These are phyloP conservation scores for Tragopan temminckii DNA, from an alignment of 2,797 vertebrate genomes.

Conservation along the genomic window DNA sequence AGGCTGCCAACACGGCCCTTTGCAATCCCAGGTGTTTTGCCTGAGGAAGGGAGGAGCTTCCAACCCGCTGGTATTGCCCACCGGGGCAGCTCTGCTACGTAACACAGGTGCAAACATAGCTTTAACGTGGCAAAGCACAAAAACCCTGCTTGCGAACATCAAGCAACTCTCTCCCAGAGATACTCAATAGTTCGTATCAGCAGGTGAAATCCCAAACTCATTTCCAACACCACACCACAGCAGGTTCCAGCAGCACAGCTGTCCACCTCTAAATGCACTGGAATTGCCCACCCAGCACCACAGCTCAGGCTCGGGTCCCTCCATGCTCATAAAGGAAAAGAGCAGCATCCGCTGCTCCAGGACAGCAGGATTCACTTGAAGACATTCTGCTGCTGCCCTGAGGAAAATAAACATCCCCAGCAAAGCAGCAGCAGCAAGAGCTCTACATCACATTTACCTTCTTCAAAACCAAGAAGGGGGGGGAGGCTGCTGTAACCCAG, in stretches of 20 bases:
- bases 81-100: background rate
- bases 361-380: background rate
- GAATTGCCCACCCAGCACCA: fast-evolving
- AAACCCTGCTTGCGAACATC: background rate
- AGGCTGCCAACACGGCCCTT: background rate
- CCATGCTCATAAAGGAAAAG: background rate
- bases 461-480: fast-evolving
- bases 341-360: fast-evolving
- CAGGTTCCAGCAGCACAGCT: too few species aligned
- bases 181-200: fast-evolving
- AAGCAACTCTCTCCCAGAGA: background rate
- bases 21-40: background rate
- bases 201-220: background rate
- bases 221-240: fast-evolving
- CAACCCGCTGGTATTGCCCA: background rate
- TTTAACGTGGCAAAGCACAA: background rate
- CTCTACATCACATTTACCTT: background rate
- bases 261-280: fast-evolving
- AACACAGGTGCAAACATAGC: fast-evolving
- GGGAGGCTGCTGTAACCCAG: background rate
- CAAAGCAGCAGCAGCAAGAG: background rate
- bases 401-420: background rate
- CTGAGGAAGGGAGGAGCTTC: background rate
- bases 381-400: background rate
- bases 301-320: background rate